Base-by-base conservation (phyloP, 2,888 invertebrate species). In the Napeogenes sylphis region DNA sequence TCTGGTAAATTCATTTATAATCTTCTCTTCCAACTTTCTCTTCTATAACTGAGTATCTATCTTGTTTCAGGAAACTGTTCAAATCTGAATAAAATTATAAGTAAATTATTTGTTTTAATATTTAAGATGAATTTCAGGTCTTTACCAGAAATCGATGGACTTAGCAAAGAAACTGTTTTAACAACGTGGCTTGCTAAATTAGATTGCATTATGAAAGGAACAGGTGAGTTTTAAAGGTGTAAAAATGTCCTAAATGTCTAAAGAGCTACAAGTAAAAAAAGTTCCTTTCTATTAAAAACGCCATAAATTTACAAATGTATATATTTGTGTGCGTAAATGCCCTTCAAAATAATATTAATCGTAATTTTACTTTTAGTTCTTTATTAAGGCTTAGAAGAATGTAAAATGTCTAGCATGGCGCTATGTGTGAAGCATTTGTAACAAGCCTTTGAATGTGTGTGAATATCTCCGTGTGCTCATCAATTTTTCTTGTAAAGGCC, bases 161-260 rank as follows among this genome's bases (percentile, higher is more conserved):
- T 99, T 75, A 99, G 98, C 91, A 99, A 99, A 92, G 99, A 99
- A 90, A 99, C 99, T 55, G 99, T 99, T 53, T 92, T 99, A 71
- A 98, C 98, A 69, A 99, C 99, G 55, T 99, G 99, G 99, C 95
- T 99, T 94, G 98, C 98, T 62, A 99, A 99, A 88, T 99, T 99
- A 87, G 99, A 99, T 91, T 98, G 98, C 86, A 99, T 99, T 81
- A 95, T 98, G 85, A 97, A 97, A 90, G 97, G 97, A 88, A 94
- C 92, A 58, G 91, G 92, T 92, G 78, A 86, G 88, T 81, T 46
- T 5, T 14, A 54, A 59, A 57, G 4, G 4, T 14, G n/a, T 14
- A 47, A 14, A 47, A 6, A 47, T 47, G 2, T 21, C 4, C 30
- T n/a, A 30, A 12, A 4, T 30, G 10, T 42, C 42, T 12, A 42